Evolutionary conservation across 2,888 invertebrate species (phyloP).

Genomic region (Noctua janthina): DNA sequence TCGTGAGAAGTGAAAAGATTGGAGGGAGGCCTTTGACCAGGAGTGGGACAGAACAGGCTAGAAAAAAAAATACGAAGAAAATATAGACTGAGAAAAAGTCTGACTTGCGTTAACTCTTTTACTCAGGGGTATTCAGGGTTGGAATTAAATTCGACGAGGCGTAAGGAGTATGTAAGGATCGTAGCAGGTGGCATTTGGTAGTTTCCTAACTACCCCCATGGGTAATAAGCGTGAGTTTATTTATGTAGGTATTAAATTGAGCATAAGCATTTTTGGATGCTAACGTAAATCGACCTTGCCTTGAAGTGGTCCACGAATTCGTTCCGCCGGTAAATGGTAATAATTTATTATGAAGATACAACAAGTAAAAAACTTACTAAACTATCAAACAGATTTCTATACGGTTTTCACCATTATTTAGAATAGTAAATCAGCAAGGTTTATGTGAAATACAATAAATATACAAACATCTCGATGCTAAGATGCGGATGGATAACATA

Average conservation of each 20-base stretch:
- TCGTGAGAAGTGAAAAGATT: not conserved
- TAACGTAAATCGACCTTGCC: not conserved
- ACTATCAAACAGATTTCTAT: not conserved
- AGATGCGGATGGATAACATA: too few relatives aligned
- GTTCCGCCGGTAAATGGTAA: constrained; percentile 1
- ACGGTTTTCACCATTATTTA: not conserved
- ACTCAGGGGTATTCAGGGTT: not conserved
- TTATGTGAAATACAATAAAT: not conserved
- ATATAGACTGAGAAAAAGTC: not conserved
- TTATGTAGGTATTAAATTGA: not conserved
- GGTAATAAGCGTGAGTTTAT: not conserved
- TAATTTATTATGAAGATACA: not conserved
- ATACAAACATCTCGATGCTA: not conserved
- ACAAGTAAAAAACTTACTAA: not conserved
- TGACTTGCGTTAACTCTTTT: not conserved
- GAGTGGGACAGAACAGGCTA: not conserved
- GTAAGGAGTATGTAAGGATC: not conserved
- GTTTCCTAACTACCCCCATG: not conserved
- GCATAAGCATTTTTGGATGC: not conserved
- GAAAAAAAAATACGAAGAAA: not conserved
- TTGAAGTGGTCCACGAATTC: not conserved
- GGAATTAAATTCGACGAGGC: constrained; percentile 3
- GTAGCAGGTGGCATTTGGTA: not conserved
- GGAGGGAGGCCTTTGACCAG: not conserved
- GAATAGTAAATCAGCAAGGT: not conserved